Base-by-base conservation (phyloP, 2,888 invertebrate genomes). In the Embidobia sp. region DNA sequence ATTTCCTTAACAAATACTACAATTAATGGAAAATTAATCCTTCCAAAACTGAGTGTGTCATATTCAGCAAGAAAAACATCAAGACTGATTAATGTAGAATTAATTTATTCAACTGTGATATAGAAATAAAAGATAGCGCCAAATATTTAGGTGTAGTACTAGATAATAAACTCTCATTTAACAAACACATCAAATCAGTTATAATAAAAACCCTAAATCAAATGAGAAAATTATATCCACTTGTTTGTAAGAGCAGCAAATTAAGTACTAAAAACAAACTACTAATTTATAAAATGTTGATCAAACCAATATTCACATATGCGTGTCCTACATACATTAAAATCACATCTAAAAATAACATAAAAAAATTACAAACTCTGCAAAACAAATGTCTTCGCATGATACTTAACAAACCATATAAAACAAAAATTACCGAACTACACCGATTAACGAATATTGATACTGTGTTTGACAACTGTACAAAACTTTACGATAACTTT, bases 301-400 rank as follows among this genome's bases (percentile, higher is more conserved):
- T 63, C 37, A 61, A n/a, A n/a, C n/a, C n/a, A n/a, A n/a, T n/a
- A n/a, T n/a, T n/a, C n/a, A n/a, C n/a, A n/a, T n/a, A n/a, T 37
- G 61, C 61, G 0, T 48, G 35, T 7, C 61, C 26, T 2, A 18
- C 15, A 10, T 63, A 37, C 48, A 1, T 2, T 0, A 44, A 15
- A 3, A 27, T 48, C 1, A 11, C 26, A 26, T 7, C 1, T 15
- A 16, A 5, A n/a, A n/a, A 35, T n/a, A 8, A 35, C 4, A 16
- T 26, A 0, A 19, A 18, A 4, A 15, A 15, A 16, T 7, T 63
- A 11, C 48, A 63, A 37, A 27, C 18, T 2, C 3, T 49, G 0
- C 48, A 48, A 37, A 63, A 63, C 15, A 63, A 63, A 63, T 63
- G 48, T 8, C 18, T 63, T 0, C 3, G 61, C 13, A 35, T 63